phyloP scores from a whole-genome alignment of 2,797 vertebrate genomes.

The Acanthurus tractus region DNA sequence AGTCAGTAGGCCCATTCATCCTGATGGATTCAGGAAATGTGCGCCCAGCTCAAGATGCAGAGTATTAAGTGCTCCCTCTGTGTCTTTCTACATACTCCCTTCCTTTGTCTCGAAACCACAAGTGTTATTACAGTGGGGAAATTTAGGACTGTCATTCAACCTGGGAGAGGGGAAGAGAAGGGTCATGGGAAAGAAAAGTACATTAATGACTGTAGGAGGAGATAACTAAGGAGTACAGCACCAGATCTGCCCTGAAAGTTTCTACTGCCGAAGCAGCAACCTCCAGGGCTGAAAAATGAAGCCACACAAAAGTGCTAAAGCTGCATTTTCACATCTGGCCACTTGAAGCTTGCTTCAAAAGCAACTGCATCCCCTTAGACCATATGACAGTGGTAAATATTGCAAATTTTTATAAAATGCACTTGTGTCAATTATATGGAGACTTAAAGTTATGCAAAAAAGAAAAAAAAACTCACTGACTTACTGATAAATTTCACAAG shows the following conservation, averaged over 20 bases:
- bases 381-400: too few species aligned
- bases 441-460: not conserved
- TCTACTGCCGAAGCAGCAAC: constrained; percentile 9
- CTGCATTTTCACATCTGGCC: too few species aligned
- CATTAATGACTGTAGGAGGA: constrained; percentile 47
- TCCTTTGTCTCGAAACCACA: constrained; percentile 68
- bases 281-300: too few species aligned
- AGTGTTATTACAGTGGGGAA: constrained; percentile 67
- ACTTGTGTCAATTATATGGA: too few species aligned
- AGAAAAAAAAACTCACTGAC: too few species aligned
- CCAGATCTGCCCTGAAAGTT: constrained; percentile 18
- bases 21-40: constrained; percentile 78
- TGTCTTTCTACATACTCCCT: constrained; percentile 56
- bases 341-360: too few species aligned
- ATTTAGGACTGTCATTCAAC: constrained; percentile 66
- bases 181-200: constrained; percentile 64
- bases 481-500: not conserved
- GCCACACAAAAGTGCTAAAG: too few species aligned
- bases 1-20: constrained; percentile 55
- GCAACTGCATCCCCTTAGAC: too few species aligned
- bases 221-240: constrained; percentile 5
- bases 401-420: too few species aligned
- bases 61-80: constrained; percentile 69
- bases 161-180: constrained; percentile 51
- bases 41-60: constrained; percentile 54